Base-by-base conservation (phyloP, 2,797 vertebrate species). In the Trichosurus vulpecula region DNA sequence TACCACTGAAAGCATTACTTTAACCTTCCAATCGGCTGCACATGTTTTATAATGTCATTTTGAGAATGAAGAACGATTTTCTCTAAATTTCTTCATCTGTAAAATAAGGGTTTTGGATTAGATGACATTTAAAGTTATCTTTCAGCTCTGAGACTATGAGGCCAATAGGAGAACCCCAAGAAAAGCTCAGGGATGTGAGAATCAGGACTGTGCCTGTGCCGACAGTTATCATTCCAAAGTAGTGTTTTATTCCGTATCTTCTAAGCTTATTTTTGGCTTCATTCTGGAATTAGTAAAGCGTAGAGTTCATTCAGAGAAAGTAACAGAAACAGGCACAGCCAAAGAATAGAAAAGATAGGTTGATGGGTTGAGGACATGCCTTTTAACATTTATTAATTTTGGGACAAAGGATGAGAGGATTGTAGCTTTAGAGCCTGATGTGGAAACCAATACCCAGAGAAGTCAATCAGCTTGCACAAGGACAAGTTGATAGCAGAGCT, bases 231-330 rank as follows among this genome's bases (percentile, higher is more conserved):
- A 89, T 95, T 95, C 41, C 52, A 52, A 90, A 90, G 58, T 95
- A 95, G 94, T 96, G 95, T 93, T 96, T 93, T 94, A 92, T 94
- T 61, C 94, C 54, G 54, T 54, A 91, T 58, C 31, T 93, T 96
- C 93, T 94, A 53, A 91, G 94, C 94, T 96, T 96, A 96, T 89
- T 97, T n/a, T 97, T 95, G 56, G 92, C 90, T 91, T 94, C 92
- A 93, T 97, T 89, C 57, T 96, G 94, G 97, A 97, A 94, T 27
- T 12, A 92, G 96, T 94, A 52, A 94, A 96, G 93, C 92, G 47
- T 90, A 81, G 91, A 96, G 94, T 96, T 96, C 91, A 92, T 95
- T 94, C 97, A 96, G 96, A 96, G 91, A 96, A 96, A 97, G 56
- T 91, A 61, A 91, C 94, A 95, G 93, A 96, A 96, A 92, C 54